These are phyloP conservation scores for Drosophila borealis DNA, from an alignment of 2,888 invertebrate genomes.

Conservation along the genomic window DNA sequence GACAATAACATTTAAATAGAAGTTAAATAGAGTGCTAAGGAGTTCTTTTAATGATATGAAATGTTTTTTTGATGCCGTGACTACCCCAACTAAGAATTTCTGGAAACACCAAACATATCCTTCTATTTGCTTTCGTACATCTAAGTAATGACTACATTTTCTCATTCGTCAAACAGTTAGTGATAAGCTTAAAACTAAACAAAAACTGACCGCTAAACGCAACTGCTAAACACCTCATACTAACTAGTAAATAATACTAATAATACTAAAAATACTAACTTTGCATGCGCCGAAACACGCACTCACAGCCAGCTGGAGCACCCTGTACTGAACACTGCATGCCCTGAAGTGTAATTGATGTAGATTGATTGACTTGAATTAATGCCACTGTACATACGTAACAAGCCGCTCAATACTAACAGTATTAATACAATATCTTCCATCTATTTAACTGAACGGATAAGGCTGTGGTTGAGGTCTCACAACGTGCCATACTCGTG, in stretches of 20 bases:
- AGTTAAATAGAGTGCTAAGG: no score
- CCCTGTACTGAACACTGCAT: constrained; percentile 50
- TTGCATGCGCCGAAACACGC: constrained; percentile 38
- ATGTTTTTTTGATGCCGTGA: background rate
- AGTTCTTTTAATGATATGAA: no score
- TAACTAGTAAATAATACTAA: constrained; percentile 1
- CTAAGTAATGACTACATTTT: background rate
- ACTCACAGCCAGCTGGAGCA: constrained; percentile 39
- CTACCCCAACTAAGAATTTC: background rate
- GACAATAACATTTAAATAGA: no score
- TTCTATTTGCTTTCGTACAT: background rate
- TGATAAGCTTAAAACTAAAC: background rate
- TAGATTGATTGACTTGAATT: constrained; percentile 30
- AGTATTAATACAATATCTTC: constrained; percentile 58
- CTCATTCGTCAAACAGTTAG: background rate
- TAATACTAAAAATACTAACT: constrained; percentile 18
- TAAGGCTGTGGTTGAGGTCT: constrained; percentile 88
- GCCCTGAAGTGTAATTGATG: constrained; percentile 31
- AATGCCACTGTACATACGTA: constrained; percentile 41
- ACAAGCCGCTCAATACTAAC: constrained; percentile 38
- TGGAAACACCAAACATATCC: background rate
- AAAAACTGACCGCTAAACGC: constrained; percentile 11
- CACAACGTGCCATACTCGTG: constrained; percentile 86
- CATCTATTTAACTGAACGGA: constrained; percentile 50
- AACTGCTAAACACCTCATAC: constrained; percentile 9